Conservation (phyloP, 92 coral and sea anemone genomes). For the Paragorgia papillata region DNA sequence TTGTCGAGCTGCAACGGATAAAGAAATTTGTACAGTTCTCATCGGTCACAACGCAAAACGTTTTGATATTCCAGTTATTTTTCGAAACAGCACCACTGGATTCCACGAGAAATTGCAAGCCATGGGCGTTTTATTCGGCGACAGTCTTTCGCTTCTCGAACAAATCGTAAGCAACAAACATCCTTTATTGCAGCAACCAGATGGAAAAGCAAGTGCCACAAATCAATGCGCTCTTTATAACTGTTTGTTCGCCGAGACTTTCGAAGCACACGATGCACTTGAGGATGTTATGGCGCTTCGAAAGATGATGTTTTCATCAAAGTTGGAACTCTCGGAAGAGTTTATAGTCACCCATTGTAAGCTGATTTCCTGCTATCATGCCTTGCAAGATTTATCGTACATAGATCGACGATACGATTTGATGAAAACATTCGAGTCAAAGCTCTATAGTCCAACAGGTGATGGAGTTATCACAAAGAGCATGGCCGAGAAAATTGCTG, state of each 20-base stretch:
- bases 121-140: conserved; percentile 52
- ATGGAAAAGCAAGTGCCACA: conserved; percentile 23
- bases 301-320: conserved; percentile 57
- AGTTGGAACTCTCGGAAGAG: conserved; percentile 41
- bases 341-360: conserved; percentile 41
- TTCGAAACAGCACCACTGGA: conserved; percentile 44
- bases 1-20: conserved; percentile 42
- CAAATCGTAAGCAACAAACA: conserved; percentile 41
- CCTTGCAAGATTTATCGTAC: conserved; percentile 63
- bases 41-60: conserved; percentile 48
- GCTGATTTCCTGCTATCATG: conserved; percentile 35
- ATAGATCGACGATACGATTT: conserved; percentile 64
- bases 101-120: conserved; percentile 39
- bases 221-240: conserved; percentile 55
- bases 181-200: conserved; percentile 27
- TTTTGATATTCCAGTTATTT: conserved; percentile 49
- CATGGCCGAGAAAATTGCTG: conserved; percentile 53
- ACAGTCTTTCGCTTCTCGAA: conserved; percentile 53
- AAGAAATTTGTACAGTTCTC: conserved; percentile 41
- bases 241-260: conserved; percentile 48
- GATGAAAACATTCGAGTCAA: conserved; percentile 60
- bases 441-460: conserved; percentile 24
- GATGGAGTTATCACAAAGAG: conserved; percentile 41
- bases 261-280: conserved; percentile 63
- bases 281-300: conserved; percentile 62